Conservation (phyloP, 2,888 invertebrate species). For the Pachymerium ferrugineum region DNA sequence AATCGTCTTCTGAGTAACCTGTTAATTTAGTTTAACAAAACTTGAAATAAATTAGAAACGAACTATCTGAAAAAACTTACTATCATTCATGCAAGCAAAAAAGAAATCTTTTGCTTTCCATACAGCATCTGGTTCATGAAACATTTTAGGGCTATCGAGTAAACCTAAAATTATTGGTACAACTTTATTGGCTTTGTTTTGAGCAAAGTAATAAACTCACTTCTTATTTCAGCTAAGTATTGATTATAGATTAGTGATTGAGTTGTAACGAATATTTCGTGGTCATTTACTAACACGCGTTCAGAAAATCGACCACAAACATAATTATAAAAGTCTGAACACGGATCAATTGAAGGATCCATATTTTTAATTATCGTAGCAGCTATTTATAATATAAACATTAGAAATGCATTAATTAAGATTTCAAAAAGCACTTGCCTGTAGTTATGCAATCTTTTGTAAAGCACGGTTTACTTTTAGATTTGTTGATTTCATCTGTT, state of each 20-base stretch:
- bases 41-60: too few relatives aligned
- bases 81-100: conserved; percentile 15
- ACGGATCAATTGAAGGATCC: not conserved
- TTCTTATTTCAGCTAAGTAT: not conserved
- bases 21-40: too few relatives aligned
- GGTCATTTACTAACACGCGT: not conserved
- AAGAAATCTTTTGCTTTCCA: conserved; percentile 9
- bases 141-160: not conserved
- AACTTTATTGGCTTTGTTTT: not conserved
- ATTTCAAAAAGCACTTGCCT: too few relatives aligned
- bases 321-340: not conserved
- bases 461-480: not conserved
- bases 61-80: too few relatives aligned
- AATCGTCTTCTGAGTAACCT: not conserved
- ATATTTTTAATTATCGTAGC: not conserved
- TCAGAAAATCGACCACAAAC: not conserved
- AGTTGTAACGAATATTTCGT: not conserved
- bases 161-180: too few relatives aligned
- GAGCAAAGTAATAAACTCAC: not conserved
- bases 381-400: not conserved
- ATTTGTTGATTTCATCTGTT: not conserved
- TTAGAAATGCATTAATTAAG: too few relatives aligned
- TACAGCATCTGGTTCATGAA: not conserved
- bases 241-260: not conserved
- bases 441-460: conserved; percentile 3